These are phyloP conservation scores for Phymorhynchus buccinoides DNA, from an alignment of 1,140 invertebrate species.

Conservation along the genomic window DNA sequence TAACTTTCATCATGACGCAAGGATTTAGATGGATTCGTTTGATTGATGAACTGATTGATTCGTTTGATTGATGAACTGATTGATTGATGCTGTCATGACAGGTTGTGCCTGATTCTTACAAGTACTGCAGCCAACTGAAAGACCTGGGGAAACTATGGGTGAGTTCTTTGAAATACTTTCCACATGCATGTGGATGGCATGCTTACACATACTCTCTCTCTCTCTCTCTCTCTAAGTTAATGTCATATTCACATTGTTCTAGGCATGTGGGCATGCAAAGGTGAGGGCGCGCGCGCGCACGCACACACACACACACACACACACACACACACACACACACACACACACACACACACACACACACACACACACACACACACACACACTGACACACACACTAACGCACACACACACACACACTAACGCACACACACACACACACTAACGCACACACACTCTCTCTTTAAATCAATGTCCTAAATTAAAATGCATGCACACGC, in stretches of 20 bases:
- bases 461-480: too few species aligned
- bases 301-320: conserved; percentile 10
- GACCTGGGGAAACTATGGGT: conserved; percentile 93
- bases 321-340: background rate
- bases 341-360: conserved; percentile 30
- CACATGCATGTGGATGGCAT: too few species aligned
- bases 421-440: conserved; percentile 1
- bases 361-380: background rate
- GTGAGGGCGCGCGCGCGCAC: background rate
- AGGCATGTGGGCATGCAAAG: background rate
- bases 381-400: too few species aligned
- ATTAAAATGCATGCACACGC: too few species aligned
- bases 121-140: conserved; percentile 78
- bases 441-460: background rate
- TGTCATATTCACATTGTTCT: background rate
- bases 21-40: too few species aligned
- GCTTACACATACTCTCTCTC: too few species aligned
- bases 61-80: background rate
- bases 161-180: conserved; percentile 54
- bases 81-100: conserved; percentile 43
- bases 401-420: too few species aligned
- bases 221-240: too few species aligned
- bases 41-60: too few species aligned
- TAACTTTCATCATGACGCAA: too few species aligned
- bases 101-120: conserved; percentile 83